Base-by-base conservation (phyloP, 2,797 vertebrate genomes). In the Toxotes lorentzi region DNA sequence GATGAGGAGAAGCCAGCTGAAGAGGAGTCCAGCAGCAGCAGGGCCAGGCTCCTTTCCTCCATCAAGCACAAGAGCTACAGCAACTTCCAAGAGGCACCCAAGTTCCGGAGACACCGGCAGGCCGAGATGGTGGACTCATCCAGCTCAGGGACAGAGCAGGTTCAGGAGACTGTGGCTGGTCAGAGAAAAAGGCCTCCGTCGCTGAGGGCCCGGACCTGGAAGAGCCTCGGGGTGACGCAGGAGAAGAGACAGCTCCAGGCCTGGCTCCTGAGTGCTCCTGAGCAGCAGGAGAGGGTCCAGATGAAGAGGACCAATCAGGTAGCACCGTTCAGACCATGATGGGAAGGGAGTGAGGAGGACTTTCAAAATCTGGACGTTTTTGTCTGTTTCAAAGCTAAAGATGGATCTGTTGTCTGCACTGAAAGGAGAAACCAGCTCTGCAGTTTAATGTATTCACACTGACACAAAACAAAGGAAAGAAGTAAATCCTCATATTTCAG, bases 41-140 rank as follows among this genome's bases (percentile, higher is more conserved):
- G 92, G 62, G 92, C 90, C 38, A 56, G 8, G 13, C 87, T 91
- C 5, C 72, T 93, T 53, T 83, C 84, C 58, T 82, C 87, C 77
- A 93, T 94, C 82, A 94, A 94, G 78, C 66, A 81, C 70, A 93
- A 83, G 79, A 88, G 91, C 87, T 93, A 83, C 82, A 24, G 9
- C 34, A 78, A 34, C 34, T 35, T 47, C 41, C 65, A 82, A 9
- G 51, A 63, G 21, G 74, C 17, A 0, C 1, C 90, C 14, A 88
- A 53, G 8, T 60, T 84, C 57, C 69, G 88, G 45, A 87, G 89
- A 48, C 84, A 89, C 68, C 72, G 86, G 4, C 71, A 82, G 64
- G 43, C 5, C 0, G 77, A 81, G 81, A 0, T 10, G 11, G 82
- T 16, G 62, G 90, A 90, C 1, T 62, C 65, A 0, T 68, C 48